These are phyloP conservation scores for Cantharis rustica DNA, from an alignment of 2,888 invertebrate species.

Conservation along the genomic window DNA sequence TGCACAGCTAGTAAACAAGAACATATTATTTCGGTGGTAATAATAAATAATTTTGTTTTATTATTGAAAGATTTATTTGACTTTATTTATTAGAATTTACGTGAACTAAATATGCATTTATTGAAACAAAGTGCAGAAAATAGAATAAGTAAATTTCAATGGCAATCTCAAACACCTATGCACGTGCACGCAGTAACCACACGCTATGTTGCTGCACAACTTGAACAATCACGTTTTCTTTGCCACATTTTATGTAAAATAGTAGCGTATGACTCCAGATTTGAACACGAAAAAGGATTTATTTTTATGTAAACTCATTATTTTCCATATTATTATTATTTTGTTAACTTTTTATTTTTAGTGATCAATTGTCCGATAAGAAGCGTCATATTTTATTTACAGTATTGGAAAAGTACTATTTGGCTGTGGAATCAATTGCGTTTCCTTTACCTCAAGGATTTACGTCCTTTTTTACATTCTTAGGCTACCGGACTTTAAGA, in stretches of 20 bases:
- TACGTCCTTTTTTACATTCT: slow-evolving; percentile 85
- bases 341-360: slow-evolving; percentile 51
- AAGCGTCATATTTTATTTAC: slow-evolving; percentile 76
- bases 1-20: slow-evolving; percentile 89
- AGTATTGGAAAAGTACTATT: slow-evolving; percentile 79
- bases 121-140: slow-evolving; percentile 67
- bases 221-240: slow-evolving; percentile 77
- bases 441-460: slow-evolving; percentile 87
- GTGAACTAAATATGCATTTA: slow-evolving; percentile 84
- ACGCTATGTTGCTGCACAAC: slow-evolving; percentile 79
- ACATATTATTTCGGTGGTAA: slow-evolving; percentile 83
- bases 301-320: slow-evolving; percentile 69
- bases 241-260: slow-evolving; percentile 76
- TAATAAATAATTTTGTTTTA: slow-evolving; percentile 48
- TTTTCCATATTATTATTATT: background rate
- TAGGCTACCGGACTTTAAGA: slow-evolving; percentile 78
- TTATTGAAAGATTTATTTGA: background rate
- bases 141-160: slow-evolving; percentile 57
- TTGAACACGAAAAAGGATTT: slow-evolving; percentile 77
- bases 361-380: slow-evolving; percentile 74
- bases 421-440: slow-evolving; percentile 78
- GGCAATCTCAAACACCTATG: slow-evolving; percentile 64
- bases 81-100: slow-evolving; percentile 66
- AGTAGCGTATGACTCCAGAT: slow-evolving; percentile 68
- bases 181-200: slow-evolving; percentile 82